A percentile compares a stretch with the other conserved stretches of the same genome.
These are phyloP conservation scores for Caenorhabditis zanzibari DNA, from an alignment of 2,888 invertebrate genomes.

Conservation along the genomic window DNA sequence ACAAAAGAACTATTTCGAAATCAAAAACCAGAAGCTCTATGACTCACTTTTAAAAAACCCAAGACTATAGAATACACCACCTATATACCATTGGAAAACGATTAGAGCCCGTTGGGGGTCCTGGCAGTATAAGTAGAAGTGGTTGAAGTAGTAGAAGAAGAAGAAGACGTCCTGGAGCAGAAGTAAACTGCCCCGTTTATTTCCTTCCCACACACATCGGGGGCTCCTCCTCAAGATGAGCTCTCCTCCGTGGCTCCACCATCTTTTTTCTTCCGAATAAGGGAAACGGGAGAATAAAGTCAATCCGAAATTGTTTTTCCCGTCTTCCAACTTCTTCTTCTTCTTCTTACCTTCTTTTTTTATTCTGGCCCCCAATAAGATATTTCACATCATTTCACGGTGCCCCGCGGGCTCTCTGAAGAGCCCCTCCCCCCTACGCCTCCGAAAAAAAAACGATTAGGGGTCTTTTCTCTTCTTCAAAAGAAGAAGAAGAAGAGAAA, in stretches of 20 bases:
- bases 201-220: conserved; percentile 24
- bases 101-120: conserved; percentile 10
- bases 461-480: neutral
- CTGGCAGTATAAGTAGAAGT: neutral
- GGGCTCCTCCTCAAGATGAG: conserved; percentile 8
- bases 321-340: neutral
- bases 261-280: no score
- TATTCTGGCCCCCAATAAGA: conserved; percentile 8
- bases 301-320: conserved; percentile 57
- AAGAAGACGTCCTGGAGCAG: neutral
- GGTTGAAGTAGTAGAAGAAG: neutral
- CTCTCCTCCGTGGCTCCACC: conserved; percentile 17
- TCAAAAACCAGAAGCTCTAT: no score
- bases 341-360: conserved; percentile 17
- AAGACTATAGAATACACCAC: neutral
- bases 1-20: no score
- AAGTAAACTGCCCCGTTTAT: conserved; percentile 14
- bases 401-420: conserved; percentile 17
- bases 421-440: no score
- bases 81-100: conserved; percentile 24
- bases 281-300: conserved; percentile 33
- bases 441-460: conserved; percentile 52
- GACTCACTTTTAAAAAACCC: neutral
- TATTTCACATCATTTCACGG: conserved; percentile 55
- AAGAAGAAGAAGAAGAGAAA: neutral